A percentile compares a stretch with the other conserved stretches of the same genome.
Conservation (phyloP, 1,140 invertebrate genomes). For the Papilio aristodemus region DNA sequence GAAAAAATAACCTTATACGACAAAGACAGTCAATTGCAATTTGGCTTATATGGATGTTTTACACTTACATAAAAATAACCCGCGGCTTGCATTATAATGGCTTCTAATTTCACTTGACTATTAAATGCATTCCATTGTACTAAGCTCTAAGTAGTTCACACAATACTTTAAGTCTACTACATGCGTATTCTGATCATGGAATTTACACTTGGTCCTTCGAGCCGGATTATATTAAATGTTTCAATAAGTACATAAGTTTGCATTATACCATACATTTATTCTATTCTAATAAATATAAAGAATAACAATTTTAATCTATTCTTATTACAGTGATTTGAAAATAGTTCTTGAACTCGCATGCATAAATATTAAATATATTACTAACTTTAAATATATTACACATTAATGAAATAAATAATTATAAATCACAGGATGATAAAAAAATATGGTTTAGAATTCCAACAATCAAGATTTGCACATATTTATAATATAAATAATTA, state of each 20-base stretch:
- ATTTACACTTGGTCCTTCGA: not conserved
- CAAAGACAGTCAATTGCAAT: not conserved
- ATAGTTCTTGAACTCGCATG: no score
- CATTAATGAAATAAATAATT: no score
- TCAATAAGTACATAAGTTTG: not conserved
- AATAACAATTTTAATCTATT: not conserved
- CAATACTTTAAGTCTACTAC: slow-evolving; percentile 12
- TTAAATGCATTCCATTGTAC: slow-evolving; percentile 17
- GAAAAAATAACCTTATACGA: not conserved
- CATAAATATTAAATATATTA: no score
- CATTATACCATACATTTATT: not conserved
- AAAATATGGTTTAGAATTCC: no score
- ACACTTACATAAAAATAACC: slow-evolving; percentile 2
- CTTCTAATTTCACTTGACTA: slow-evolving; percentile 7
- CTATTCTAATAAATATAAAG: not conserved
- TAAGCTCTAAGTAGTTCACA: not conserved
- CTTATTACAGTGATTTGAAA: no score
- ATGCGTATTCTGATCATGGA: not conserved
- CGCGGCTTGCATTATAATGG: not conserved
- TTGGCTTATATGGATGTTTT: not conserved
- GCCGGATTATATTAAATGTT: slow-evolving; percentile 7
- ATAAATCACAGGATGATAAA: no score
- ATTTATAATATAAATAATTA: no score
- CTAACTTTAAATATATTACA: no score
- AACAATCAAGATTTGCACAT: no score